Conservation (phyloP, 2,797 vertebrate species). For the Gymnoscopelus microlampas region DNA sequence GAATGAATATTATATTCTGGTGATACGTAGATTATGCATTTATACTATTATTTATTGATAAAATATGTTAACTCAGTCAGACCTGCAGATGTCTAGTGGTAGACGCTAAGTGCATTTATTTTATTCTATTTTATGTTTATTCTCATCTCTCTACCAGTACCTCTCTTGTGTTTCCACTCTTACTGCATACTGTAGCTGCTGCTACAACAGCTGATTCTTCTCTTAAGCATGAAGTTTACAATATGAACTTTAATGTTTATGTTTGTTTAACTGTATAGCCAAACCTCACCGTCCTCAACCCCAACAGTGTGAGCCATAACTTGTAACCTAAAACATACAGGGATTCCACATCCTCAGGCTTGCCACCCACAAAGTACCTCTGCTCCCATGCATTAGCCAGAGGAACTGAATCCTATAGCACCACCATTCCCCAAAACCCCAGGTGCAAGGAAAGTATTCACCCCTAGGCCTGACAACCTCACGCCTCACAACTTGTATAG, state of each 20-base stretch:
- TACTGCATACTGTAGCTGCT: no score
- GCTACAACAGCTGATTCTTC: no score
- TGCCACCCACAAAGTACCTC: constrained; percentile 1
- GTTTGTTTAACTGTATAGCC: not conserved
- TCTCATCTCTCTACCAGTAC: no score
- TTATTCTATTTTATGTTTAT: no score
- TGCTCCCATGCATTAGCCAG: constrained; percentile 7
- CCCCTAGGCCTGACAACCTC: constrained; percentile 34
- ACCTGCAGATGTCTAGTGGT: no score
- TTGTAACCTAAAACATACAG: not conserved
- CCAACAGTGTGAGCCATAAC: not conserved
- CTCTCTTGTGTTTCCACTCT: no score
- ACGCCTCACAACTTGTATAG: constrained; percentile 25
- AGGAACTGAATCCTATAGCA: constrained; percentile 10
- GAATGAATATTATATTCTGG: no score
- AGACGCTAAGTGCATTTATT: no score
- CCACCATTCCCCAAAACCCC: constrained; percentile 30
- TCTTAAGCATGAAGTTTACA: no score
- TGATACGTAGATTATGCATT: no score
- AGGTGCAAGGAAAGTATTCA: constrained; percentile 68
- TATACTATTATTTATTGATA: no score
- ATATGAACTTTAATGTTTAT: not conserved
- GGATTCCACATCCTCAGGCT: not conserved
- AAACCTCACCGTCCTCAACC: not conserved
- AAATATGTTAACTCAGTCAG: no score